Conservation (phyloP, 2,888 invertebrate species). For the Galerucella calmariensis region DNA sequence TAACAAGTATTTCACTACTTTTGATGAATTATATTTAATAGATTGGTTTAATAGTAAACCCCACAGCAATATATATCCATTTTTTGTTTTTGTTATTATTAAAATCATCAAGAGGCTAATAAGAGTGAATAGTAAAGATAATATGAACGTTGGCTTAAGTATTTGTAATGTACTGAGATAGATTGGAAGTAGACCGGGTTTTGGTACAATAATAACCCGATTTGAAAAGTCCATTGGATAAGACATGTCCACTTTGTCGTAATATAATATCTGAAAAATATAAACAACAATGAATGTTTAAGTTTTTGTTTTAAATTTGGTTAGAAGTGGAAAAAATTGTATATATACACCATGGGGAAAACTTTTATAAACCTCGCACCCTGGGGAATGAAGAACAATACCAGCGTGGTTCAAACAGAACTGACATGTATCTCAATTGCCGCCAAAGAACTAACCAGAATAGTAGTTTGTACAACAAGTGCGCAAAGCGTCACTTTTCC, state of each 20-base stretch:
- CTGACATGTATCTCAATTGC: no score
- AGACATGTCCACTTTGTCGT: not conserved
- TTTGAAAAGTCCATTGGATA: conserved; percentile 1
- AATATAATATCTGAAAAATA: not conserved
- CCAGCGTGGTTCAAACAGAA: no score
- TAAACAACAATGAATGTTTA: no score
- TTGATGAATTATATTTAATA: not conserved
- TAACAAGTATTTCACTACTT: not conserved
- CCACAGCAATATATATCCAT: not conserved
- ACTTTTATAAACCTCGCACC: no score
- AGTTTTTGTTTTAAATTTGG: no score
- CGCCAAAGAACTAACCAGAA: no score
- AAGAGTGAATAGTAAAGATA: not conserved
- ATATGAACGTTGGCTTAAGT: not conserved
- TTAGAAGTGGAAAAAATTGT: no score
- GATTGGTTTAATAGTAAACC: conserved; percentile 9
- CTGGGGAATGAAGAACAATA: no score
- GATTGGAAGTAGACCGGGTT: not conserved
- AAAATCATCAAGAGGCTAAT: not conserved
- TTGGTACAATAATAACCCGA: conserved; percentile 6
- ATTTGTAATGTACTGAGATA: not conserved
- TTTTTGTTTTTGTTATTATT: not conserved
- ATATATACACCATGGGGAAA: no score
- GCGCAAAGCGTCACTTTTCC: no score
- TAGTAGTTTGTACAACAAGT: no score